Evolutionary conservation across 2,113 vertebrate species (phyloP).

Genomic region (Trichomycterus rosablanca): DNA sequence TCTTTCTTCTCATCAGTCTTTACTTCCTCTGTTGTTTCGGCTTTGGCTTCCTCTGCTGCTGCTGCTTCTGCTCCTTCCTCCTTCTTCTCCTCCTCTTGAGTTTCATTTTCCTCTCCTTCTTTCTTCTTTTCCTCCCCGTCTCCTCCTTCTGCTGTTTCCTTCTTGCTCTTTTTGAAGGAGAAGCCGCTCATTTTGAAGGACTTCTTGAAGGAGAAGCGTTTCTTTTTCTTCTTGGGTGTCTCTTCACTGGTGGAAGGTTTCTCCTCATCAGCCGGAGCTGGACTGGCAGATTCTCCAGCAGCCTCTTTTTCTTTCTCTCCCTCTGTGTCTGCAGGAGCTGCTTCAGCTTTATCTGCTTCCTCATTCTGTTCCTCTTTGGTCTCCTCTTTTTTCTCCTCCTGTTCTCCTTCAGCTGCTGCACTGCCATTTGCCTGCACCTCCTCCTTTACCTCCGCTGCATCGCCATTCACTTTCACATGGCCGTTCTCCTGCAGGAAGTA

Average conservation of each 20-base stretch:
- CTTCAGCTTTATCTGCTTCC: constrained; percentile 46
- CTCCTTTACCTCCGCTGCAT: constrained; percentile 75
- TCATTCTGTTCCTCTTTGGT: constrained; percentile 62
- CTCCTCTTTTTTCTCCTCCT: constrained; percentile 57
- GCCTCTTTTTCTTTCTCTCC: constrained; percentile 56
- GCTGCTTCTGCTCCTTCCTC: constrained; percentile 34
- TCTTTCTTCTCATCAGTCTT: not conserved
- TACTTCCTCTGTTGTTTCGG: not conserved
- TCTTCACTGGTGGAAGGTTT: constrained; percentile 79
- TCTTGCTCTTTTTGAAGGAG: constrained; percentile 94
- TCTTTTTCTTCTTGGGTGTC: constrained; percentile 97
- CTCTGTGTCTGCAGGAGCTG: constrained; percentile 51
- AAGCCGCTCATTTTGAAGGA: constrained; percentile 94
- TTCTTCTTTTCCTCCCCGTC: constrained; percentile 57
- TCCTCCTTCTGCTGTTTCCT: constrained; percentile 77
- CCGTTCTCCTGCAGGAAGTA: constrained; percentile 81
- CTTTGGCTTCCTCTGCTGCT: too few relatives aligned
- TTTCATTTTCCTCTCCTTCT: constrained; percentile 64
- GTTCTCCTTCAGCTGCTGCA: constrained; percentile 65
- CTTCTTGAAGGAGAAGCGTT: constrained; percentile 94
- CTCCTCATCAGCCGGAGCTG: constrained; percentile 73
- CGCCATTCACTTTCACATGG: constrained; percentile 79
- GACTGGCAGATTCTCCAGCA: constrained; percentile 70
- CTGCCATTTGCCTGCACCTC: constrained; percentile 86
- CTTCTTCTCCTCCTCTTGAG: not conserved